phyloP scores from a whole-genome alignment of 2,113 vertebrate species.

The Oncorhynchus kisutch region DNA sequence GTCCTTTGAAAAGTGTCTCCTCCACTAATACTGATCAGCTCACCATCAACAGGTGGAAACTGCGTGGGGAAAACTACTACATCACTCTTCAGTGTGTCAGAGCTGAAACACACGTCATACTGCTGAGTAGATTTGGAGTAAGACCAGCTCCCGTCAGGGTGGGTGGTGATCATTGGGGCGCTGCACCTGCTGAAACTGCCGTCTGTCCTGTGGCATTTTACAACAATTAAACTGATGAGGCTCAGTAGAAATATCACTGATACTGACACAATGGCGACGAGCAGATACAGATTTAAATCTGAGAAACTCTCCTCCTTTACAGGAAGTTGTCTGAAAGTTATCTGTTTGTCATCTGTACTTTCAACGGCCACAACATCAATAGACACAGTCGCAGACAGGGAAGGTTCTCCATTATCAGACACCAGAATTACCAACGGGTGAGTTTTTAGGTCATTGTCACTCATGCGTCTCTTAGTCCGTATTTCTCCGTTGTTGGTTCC shows the following conservation, averaged over 20 bases:
- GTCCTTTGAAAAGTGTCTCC: slow-evolving; percentile 24
- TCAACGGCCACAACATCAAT: slow-evolving; percentile 29
- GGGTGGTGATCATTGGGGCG: slow-evolving; percentile 27
- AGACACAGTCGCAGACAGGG: slow-evolving; percentile 23
- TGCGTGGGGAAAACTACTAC: slow-evolving; percentile 28
- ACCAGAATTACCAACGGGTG: slow-evolving; percentile 37
- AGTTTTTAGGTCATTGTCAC: slow-evolving; percentile 45
- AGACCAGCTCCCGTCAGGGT: slow-evolving; percentile 25
- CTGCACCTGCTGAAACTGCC: slow-evolving; percentile 20
- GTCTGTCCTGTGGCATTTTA: slow-evolving; percentile 25
- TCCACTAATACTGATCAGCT: not conserved
- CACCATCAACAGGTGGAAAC: not conserved
- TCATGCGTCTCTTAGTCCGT: slow-evolving; percentile 37
- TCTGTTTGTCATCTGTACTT: slow-evolving; percentile 12
- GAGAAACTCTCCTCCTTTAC: slow-evolving; percentile 52
- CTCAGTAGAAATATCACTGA: slow-evolving; percentile 31
- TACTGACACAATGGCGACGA: slow-evolving; percentile 23
- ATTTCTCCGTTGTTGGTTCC: slow-evolving; percentile 48
- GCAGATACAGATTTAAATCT: slow-evolving; percentile 67
- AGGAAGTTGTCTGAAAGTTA: not conserved
- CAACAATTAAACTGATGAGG: slow-evolving; percentile 15
- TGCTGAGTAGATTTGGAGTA: slow-evolving; percentile 27
- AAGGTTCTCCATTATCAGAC: slow-evolving; percentile 53
- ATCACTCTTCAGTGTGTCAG: slow-evolving; percentile 42
- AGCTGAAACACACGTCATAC: slow-evolving; percentile 39